Percentiles rank a stretch among this genome's conserved stretches.
These are phyloP conservation scores for Euleptes europaea DNA, from an alignment of 2,113 vertebrate species.

Conservation along the genomic window DNA sequence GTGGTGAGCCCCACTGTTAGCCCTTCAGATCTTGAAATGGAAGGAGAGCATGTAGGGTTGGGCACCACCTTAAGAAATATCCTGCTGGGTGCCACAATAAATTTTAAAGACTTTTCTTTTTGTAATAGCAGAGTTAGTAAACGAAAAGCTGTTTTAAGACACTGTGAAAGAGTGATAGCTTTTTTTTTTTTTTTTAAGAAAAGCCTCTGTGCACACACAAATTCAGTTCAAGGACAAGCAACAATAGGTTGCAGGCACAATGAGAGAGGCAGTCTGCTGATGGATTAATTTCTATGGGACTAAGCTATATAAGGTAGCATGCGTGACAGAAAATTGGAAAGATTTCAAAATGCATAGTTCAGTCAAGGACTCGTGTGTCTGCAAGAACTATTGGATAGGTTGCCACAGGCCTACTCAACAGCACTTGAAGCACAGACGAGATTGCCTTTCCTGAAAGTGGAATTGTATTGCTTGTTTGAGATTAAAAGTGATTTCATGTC, in stretches of 20 bases:
- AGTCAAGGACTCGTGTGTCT: background rate
- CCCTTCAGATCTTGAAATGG: background rate
- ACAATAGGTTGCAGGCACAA: constrained; percentile 8
- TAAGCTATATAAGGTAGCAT: constrained; percentile 18
- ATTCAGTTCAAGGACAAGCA: constrained; percentile 13
- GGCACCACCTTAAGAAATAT: background rate
- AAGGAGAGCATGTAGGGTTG: background rate
- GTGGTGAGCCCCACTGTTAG: background rate
- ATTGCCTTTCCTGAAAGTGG: constrained; percentile 46
- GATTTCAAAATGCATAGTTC: constrained; percentile 1
- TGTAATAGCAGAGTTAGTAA: background rate
- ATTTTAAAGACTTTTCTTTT: background rate
- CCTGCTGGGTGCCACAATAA: background rate
- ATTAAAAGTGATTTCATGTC: constrained; percentile 50
- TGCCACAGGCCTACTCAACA: constrained; percentile 31
- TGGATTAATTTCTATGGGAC: constrained; percentile 33
- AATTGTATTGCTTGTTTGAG: constrained; percentile 43
- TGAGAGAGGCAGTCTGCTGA: constrained; percentile 13
- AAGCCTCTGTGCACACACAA: background rate
- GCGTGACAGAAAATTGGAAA: constrained; percentile 41
- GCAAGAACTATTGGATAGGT: constrained; percentile 24
- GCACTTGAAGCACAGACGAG: constrained; percentile 9
- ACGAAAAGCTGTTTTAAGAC: background rate
- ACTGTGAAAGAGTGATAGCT: background rate
- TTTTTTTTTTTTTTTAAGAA: background rate